phyloP scores from a whole-genome alignment of 2,888 invertebrate genomes.

The Oxycera nigricornis region DNA sequence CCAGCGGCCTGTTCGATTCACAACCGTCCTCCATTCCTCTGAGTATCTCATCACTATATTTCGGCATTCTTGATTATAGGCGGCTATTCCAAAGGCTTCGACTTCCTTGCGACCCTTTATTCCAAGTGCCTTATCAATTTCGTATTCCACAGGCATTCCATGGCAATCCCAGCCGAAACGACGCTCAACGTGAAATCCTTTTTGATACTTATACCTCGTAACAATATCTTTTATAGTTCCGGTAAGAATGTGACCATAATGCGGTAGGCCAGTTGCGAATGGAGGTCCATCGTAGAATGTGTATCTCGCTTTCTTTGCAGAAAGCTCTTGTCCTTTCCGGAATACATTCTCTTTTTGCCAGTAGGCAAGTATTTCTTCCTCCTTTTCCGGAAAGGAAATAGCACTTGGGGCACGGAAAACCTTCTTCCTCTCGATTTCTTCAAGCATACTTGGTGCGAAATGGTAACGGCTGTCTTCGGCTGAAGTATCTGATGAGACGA shows the following conservation, averaged over 20 bases:
- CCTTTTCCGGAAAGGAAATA: slow-evolving; percentile 89
- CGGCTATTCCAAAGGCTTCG: slow-evolving; percentile 91
- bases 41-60: slow-evolving; percentile 97
- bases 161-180: slow-evolving; percentile 99
- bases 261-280: slow-evolving; percentile 98
- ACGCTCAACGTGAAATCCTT: slow-evolving; percentile 88
- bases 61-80: slow-evolving; percentile 95
- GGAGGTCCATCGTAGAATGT: slow-evolving; percentile 99
- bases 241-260: slow-evolving; percentile 98
- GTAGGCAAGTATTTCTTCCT: slow-evolving; percentile 79
- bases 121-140: slow-evolving; percentile 87
- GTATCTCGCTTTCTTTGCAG: slow-evolving; percentile 89
- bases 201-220: slow-evolving; percentile 94
- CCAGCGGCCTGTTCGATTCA: slow-evolving; percentile 93
- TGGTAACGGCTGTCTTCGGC: too few species aligned
- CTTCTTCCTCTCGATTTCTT: slow-evolving; percentile 50
- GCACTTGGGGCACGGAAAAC: slow-evolving; percentile 67
- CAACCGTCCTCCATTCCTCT: slow-evolving; percentile 86
- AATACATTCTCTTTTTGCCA: slow-evolving; percentile 94
- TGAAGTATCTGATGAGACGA: too few species aligned
- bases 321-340: slow-evolving; percentile 84
- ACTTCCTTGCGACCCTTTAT: slow-evolving; percentile 98
- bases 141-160: slow-evolving; percentile 95
- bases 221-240: slow-evolving; percentile 99
- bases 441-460: too few species aligned